phyloP scores from a whole-genome alignment of 2,888 invertebrate genomes.

The Hecatera dysodea region DNA sequence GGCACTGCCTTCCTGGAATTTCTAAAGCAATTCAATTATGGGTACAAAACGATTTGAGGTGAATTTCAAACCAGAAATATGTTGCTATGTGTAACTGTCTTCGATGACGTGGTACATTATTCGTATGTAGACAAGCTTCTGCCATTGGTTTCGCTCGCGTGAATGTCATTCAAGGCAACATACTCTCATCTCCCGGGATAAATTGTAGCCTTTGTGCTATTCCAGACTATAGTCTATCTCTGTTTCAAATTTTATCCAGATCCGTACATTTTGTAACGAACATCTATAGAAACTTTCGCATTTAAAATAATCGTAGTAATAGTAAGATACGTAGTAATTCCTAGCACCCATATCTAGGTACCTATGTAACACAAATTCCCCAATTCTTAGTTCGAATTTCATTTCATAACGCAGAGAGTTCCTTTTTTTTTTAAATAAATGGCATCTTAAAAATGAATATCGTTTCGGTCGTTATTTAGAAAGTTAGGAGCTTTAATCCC shows the following conservation, averaged over 20 bases:
- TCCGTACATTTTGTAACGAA: too few relatives aligned
- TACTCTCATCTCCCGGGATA: too few relatives aligned
- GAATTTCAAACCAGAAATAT: too few relatives aligned
- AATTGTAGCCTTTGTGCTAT: too few relatives aligned
- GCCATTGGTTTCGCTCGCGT: too few relatives aligned
- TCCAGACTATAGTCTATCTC: too few relatives aligned
- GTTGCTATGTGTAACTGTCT: neutral
- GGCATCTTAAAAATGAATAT: conserved; percentile 70
- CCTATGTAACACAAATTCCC: conserved; percentile 8
- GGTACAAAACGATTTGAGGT: neutral
- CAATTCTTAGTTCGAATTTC: conserved; percentile 41
- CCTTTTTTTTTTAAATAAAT: conserved; percentile 48
- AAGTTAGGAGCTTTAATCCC: conserved; percentile 72
- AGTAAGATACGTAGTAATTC: too few relatives aligned
- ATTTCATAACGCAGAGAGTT: conserved; percentile 20
- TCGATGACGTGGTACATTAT: neutral
- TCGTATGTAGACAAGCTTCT: neutral
- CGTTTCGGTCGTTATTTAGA: conserved; percentile 69
- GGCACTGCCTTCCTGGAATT: neutral
- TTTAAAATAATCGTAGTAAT: too few relatives aligned
- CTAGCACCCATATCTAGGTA: too few relatives aligned
- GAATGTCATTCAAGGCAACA: too few relatives aligned
- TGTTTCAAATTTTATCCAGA: too few relatives aligned
- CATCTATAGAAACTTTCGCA: too few relatives aligned
- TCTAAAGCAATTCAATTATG: neutral